Evolutionary conservation across 2,113 vertebrate genomes (phyloP).

Genomic region (Carlito syrichta): DNA sequence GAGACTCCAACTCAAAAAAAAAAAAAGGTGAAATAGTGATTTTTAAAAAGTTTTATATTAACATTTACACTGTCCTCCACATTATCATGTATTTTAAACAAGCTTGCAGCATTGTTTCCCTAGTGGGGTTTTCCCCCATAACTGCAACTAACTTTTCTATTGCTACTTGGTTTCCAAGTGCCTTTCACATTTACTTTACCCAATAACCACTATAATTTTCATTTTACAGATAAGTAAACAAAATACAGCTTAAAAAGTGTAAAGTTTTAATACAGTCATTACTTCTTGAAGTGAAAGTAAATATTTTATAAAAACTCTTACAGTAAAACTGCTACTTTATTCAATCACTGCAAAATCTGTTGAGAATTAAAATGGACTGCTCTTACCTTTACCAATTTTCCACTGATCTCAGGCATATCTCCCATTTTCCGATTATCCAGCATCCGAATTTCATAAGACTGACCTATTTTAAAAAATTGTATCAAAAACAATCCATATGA

Average conservation of each 20-base stretch:
- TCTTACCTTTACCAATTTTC: slow-evolving; percentile 94
- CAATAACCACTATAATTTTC: not conserved
- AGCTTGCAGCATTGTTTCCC: not conserved
- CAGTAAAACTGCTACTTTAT: not conserved
- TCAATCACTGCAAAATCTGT: not conserved
- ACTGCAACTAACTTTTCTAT: not conserved
- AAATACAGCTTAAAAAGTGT: not conserved
- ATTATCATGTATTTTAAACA: not conserved
- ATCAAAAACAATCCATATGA: slow-evolving; percentile 36
- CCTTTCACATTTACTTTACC: not conserved
- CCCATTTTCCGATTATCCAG: slow-evolving; percentile 93
- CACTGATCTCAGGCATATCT: slow-evolving; percentile 92
- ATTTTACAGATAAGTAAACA: not conserved
- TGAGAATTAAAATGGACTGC: not conserved
- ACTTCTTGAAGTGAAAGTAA: slow-evolving; percentile 18
- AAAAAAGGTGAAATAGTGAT: not conserved
- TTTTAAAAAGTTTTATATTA: not conserved
- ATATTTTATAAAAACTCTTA: not conserved
- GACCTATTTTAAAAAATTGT: slow-evolving; percentile 83
- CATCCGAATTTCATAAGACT: slow-evolving; percentile 96
- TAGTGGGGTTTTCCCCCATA: not conserved
- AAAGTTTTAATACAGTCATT: not conserved
- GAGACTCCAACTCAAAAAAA: no score
- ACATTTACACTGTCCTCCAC: not conserved
- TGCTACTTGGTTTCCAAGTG: not conserved